Base-by-base conservation (phyloP, 2,113 vertebrate species). In the Numida meleagris region DNA sequence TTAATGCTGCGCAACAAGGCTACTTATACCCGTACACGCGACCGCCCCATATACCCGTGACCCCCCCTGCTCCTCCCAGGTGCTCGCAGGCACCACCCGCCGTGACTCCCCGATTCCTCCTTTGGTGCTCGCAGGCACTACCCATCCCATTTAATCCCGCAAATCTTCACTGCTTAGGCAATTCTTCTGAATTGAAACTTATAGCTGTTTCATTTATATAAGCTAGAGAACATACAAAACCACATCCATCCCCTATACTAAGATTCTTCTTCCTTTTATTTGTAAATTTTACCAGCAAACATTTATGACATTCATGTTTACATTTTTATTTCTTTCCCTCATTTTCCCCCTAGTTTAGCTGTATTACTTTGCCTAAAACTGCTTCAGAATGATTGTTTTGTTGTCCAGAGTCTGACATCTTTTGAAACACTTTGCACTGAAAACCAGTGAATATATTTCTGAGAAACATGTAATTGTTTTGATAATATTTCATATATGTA, bases 291-390 rank as follows among this genome's bases (percentile, higher is more conserved):
- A 36, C 53, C 14, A 42, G 4, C 14, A n/a, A 40, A 36, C 24
- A 31, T 77, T 74, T 17, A 16, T 29, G 15, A 31, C 51, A 31
- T 31, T 55, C 71, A 24, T 74, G 31, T 42, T 83, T 67, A 42
- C 25, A 1, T 48, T 80, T 85, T 46, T 34, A 2, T 33, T 57
- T 1, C 5, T 66, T 33, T 12, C 68, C 1, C 25, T 42, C 25
- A 19, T 53, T 20, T 51, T 23, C 1, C 0, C 4, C 4, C 29
- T 25, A 19, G 3, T 17, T 73, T 73, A 65, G 1, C 4, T 65
- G 12, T 46, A 29, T 59, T 61, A 31, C 1, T 86, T 89, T 86
- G 58, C 3, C 14, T 61, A 45, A 34, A 65, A n/a, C 4, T 68
- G 7, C 7, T 74, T 42, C 58, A 82, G 34, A 72, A 55, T 82